Evolutionary conservation across 2,113 vertebrate species (phyloP), one percentile per base, ranked within the genome.

Genomic region (Mungos mungo): DNA sequence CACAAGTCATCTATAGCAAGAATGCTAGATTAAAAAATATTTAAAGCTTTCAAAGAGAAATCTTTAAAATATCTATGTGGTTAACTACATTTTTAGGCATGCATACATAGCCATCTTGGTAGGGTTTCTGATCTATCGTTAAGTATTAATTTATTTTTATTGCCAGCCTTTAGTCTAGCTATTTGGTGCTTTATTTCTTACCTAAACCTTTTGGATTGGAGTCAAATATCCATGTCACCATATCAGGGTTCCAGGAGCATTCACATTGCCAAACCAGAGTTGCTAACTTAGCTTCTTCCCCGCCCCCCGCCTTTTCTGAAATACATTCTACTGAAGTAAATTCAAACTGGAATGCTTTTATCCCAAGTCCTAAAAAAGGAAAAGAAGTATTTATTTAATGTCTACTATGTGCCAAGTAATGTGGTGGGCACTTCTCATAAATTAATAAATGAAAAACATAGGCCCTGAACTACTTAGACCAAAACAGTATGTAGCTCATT

Each of bases 1-100:
- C 98, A 98, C 71, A 98, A 97, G 96, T 98, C 52, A 88, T 95
- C 96, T 97, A 90, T 54, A 94, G 66, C 77, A 97, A 91, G 85
- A 98, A 97, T 79, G 95, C 92, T 90, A 87, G n/a, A 93, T 90
- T 50, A n/a, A 15, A 4, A 38, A 31, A 82, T 95, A 16, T 95
- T 94, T 94, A 98, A 97, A 89, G n/a, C 3, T 93, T 81, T 83
- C 66, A 3, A 50, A 94, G 33, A 4, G 7, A 0, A 63, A 84
- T 31, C 96, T 31, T 52, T 29, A 47, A 74, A 96, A 94, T 66
- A 12, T 74, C 81, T 71, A 21, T 52, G 7, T 82, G 74, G 41
- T 74, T 84, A 94, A 45, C 8, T 83, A 38, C 7, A 18, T n/a
- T 5, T 71, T 16, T 29, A 38, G 11, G 7, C 12, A 79, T 19